phyloP scores from a whole-genome alignment of 2,113 vertebrate genomes.

The Sinocyclocheilus maitianheensis region DNA sequence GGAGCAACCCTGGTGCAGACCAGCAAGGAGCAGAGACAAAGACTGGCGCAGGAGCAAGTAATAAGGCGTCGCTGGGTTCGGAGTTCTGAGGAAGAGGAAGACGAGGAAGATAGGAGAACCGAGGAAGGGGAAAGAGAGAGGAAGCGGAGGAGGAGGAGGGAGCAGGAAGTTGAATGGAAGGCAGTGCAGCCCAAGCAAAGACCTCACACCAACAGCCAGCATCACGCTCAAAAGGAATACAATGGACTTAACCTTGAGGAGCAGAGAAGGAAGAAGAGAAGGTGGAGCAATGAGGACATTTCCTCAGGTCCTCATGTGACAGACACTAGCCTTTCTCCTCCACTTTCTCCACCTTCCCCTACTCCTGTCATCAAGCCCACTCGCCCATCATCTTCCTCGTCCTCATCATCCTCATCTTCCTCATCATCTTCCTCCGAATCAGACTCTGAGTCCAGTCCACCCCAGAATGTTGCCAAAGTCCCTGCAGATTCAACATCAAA shows the following conservation, averaged over 20 bases:
- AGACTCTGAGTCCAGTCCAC: conserved; percentile 80
- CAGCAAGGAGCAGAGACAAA: conserved; percentile 65
- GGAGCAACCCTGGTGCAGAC: conserved; percentile 48
- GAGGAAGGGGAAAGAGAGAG: conserved; percentile 68
- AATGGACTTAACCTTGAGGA: conserved; percentile 31
- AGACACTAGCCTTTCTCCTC: conserved; percentile 76
- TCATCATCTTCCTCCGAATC: conserved; percentile 79
- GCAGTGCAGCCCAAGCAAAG: conserved; percentile 65
- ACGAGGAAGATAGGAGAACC: conserved; percentile 65
- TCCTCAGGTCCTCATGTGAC: conserved; percentile 74
- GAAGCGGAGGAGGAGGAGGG: conserved; percentile 60
- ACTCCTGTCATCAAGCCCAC: conserved; percentile 68
- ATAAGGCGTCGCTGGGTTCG: conserved; percentile 73
- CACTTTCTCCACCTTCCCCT: conserved; percentile 70
- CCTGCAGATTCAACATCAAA: conserved; percentile 73
- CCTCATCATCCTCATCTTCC: conserved; percentile 66
- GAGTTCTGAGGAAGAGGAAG: conserved; percentile 73
- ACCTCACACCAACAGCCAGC: conserved; percentile 66
- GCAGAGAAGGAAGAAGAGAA: conserved; percentile 52
- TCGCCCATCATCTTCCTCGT: conserved; percentile 51
- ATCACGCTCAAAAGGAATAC: conserved; percentile 29
- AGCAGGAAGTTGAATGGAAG: conserved; percentile 51
- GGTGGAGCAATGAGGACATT: conserved; percentile 63
- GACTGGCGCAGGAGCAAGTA: conserved; percentile 79
- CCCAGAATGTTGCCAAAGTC: conserved; percentile 72